These are phyloP conservation scores for Brachyopa scutellaris DNA, from an alignment of 2,888 invertebrate genomes.

Conservation along the genomic window DNA sequence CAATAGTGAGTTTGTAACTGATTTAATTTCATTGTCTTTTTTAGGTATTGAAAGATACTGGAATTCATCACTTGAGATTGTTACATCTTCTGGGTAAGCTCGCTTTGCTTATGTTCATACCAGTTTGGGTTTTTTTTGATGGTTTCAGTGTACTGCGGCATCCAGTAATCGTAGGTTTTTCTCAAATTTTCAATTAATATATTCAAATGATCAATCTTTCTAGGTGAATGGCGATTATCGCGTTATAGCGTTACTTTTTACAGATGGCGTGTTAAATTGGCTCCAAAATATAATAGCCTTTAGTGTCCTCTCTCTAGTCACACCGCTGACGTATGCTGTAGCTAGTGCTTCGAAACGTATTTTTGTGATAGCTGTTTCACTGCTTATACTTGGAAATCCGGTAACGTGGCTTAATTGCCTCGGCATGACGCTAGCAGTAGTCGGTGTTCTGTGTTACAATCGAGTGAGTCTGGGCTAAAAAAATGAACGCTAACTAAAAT, in stretches of 20 bases:
- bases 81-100: conserved; percentile 90
- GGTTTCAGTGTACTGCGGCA: conserved; percentile 85
- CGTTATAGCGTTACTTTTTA: conserved; percentile 85
- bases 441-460: conserved; percentile 95
- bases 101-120: conserved; percentile 90
- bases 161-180: conserved; percentile 84
- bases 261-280: conserved; percentile 95
- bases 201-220: conserved; percentile 73
- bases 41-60: conserved; percentile 91
- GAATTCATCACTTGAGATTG: conserved; percentile 94
- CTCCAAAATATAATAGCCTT: conserved; percentile 97
- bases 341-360: conserved; percentile 97
- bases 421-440: conserved; percentile 95
- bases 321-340: conserved; percentile 97
- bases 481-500: not conserved
- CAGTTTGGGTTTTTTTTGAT: conserved; percentile 91
- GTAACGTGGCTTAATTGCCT: conserved; percentile 92
- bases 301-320: conserved; percentile 93
- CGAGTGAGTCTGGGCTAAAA: conserved; percentile 84
- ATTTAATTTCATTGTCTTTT: conserved; percentile 61
- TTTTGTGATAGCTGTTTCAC: conserved; percentile 93
- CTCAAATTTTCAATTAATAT: not conserved
- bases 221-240: conserved; percentile 83
- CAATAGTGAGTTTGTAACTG: not conserved
- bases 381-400: conserved; percentile 94